phyloP scores from a whole-genome alignment of 2,797 vertebrate genomes.

The Mormyrus hasselquistii region DNA sequence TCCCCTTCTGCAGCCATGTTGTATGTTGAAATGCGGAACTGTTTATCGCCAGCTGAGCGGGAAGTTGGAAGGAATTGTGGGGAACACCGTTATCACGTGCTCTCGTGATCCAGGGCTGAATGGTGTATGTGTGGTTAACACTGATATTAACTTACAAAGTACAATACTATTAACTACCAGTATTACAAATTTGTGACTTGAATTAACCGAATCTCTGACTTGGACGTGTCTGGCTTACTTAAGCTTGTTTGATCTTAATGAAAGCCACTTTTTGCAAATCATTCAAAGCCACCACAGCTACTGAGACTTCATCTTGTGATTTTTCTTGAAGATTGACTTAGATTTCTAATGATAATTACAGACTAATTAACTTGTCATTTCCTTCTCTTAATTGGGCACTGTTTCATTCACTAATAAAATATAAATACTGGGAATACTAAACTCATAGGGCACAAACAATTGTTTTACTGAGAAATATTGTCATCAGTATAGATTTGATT shows the following conservation, averaged over 20 bases:
- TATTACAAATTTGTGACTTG: not conserved
- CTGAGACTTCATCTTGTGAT: not conserved
- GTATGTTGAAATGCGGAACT: not conserved
- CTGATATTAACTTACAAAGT: too few relatives aligned
- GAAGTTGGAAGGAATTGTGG: not conserved
- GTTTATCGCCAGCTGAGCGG: not conserved
- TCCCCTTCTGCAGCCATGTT: slow-evolving; percentile 89
- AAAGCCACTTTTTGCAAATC: not conserved
- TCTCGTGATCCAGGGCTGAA: not conserved
- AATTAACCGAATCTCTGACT: not conserved
- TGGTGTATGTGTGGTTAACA: not conserved
- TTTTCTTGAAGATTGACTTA: not conserved
- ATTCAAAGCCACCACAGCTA: not conserved
- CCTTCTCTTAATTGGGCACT: not conserved
- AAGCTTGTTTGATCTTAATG: not conserved
- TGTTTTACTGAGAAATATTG: too few relatives aligned
- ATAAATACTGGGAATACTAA: too few relatives aligned
- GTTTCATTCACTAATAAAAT: too few relatives aligned
- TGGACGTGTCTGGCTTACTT: not conserved
- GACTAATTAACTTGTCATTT: not conserved
- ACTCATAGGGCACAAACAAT: too few relatives aligned
- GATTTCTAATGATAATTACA: not conserved
- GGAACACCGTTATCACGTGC: not conserved
- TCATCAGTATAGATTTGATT: too few relatives aligned
- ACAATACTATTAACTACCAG: not conserved